Conservation (phyloP, 2,888 invertebrate genomes). For the Linnaemya vulpina region DNA sequence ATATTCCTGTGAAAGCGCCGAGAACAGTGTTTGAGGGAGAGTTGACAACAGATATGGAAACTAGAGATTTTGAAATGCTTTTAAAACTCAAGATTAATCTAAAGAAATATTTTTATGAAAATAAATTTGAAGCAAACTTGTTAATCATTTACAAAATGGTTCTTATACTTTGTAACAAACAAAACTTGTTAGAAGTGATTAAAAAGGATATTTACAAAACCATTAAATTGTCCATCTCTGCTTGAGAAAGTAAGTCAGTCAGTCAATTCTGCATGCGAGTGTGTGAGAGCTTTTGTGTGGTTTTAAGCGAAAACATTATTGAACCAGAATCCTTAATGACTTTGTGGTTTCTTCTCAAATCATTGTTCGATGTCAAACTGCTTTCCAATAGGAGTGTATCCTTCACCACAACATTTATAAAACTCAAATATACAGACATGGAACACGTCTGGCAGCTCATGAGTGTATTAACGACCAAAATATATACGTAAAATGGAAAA, state of each 20-base stretch:
- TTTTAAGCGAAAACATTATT: constrained; percentile 37
- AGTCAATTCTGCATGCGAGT: neutral
- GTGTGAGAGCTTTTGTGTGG: neutral
- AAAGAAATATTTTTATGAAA: neutral
- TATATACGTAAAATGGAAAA: neutral
- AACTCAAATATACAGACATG: neutral
- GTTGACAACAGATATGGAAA: neutral
- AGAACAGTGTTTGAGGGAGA: neutral
- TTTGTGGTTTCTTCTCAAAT: constrained; percentile 49
- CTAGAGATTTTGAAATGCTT: neutral
- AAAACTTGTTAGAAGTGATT: too few relatives aligned
- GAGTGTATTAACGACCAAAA: neutral
- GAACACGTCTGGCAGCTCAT: neutral
- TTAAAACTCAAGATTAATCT: neutral
- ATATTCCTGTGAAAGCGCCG: neutral
- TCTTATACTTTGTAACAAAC: too few relatives aligned
- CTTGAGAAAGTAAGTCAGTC: neutral
- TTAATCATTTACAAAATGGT: too few relatives aligned
- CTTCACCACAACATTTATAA: constrained; percentile 35
- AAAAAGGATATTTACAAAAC: neutral
- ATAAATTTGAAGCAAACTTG: too few relatives aligned
- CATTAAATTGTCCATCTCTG: neutral
- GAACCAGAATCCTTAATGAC: constrained; percentile 63
- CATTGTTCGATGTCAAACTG: constrained; percentile 57
- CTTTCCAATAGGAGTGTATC: constrained; percentile 50